A percentile compares a stretch with the other conserved stretches of the same genome.
Conservation (phyloP, 2,113 vertebrate genomes). For the Oreochromis niloticus region DNA sequence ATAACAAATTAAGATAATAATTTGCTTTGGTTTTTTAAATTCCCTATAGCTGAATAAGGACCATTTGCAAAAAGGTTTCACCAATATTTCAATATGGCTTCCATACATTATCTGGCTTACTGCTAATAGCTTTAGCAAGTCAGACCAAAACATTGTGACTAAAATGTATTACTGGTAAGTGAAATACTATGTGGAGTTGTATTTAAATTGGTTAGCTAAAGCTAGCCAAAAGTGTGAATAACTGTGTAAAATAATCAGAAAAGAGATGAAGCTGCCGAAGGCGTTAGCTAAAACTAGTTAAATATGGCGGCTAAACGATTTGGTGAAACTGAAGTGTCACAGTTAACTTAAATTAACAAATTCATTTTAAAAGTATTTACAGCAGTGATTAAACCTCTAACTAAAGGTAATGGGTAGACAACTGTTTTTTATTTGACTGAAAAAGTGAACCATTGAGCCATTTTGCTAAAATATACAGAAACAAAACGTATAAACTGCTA, state of each 20-base stretch:
- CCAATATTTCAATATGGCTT: not conserved
- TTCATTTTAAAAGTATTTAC: not conserved
- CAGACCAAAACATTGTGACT: not conserved
- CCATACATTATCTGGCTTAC: not conserved
- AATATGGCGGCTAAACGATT: not conserved
- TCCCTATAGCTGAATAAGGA: not conserved
- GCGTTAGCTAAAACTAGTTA: not conserved
- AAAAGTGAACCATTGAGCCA: not conserved
- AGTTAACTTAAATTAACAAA: not conserved
- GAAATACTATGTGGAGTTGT: not conserved
- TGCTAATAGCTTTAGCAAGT: too few species aligned
- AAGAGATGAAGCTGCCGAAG: not conserved
- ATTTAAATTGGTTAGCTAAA: not conserved
- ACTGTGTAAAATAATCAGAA: not conserved
- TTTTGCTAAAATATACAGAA: not conserved
- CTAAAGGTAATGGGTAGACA: not conserved
- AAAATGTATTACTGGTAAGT: accelerated
- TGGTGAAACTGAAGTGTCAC: not conserved
- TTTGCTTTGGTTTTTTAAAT: not conserved
- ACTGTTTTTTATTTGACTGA: not conserved
- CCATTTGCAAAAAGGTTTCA: not conserved
- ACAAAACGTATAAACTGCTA: not conserved
- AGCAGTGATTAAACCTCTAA: accelerated
- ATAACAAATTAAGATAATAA: not conserved
- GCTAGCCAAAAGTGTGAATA: accelerated